These are phyloP conservation scores for Conops quadrifasciatus DNA, from an alignment of 2,888 invertebrate species.

Conservation along the genomic window DNA sequence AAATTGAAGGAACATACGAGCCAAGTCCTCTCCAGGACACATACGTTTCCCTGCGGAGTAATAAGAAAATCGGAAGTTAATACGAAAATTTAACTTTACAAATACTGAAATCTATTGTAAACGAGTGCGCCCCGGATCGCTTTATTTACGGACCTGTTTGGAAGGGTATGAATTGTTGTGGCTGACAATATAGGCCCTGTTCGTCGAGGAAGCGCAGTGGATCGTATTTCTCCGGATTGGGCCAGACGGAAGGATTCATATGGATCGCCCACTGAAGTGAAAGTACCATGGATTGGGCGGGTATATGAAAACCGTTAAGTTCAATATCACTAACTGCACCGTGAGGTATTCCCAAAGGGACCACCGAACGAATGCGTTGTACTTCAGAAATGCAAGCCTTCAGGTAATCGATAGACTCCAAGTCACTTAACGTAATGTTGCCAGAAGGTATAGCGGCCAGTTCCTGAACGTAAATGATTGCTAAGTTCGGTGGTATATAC, in stretches of 20 bases:
- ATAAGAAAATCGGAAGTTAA: neutral
- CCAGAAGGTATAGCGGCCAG: constrained; percentile 43
- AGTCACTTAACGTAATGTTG: constrained; percentile 49
- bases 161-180: constrained; percentile 81
- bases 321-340: constrained; percentile 69
- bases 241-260: constrained; percentile 75
- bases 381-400: constrained; percentile 79
- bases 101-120: neutral
- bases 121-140: neutral
- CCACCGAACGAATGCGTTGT: constrained; percentile 80
- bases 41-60: constrained; percentile 75
- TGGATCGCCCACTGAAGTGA: constrained; percentile 84
- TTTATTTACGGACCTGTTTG: constrained; percentile 73
- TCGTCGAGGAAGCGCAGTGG: constrained; percentile 76
- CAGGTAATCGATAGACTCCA: constrained; percentile 56
- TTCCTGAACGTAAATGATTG: constrained; percentile 36
- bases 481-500: neutral
- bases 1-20: constrained; percentile 74
- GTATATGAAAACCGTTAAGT: constrained; percentile 72
- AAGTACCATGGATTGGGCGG: constrained; percentile 78
- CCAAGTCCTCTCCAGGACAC: constrained; percentile 86
- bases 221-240: constrained; percentile 73
- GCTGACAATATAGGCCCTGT: constrained; percentile 71
- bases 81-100: neutral
- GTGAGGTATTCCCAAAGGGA: constrained; percentile 87